Evolutionary conservation across 2,888 invertebrate genomes (phyloP).

Genomic region (Polietes domitor): DNA sequence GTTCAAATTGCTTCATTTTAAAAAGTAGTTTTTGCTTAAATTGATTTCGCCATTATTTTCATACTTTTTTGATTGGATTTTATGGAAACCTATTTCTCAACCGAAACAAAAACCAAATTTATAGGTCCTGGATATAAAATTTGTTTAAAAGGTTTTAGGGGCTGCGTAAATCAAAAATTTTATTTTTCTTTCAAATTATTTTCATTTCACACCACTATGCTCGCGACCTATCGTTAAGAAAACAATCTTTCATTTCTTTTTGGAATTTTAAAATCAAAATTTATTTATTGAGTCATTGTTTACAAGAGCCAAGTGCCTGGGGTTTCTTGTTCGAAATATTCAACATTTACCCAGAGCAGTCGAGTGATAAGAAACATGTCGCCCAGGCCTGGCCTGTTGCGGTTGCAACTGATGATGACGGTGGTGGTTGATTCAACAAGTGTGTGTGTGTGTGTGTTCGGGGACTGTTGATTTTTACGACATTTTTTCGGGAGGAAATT

Average conservation of each 20-base stretch:
- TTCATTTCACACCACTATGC: background rate
- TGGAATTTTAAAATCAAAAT: background rate
- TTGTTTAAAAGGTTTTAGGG: too few relatives aligned
- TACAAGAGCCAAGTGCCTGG: background rate
- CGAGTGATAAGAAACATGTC: background rate
- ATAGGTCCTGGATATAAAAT: too few relatives aligned
- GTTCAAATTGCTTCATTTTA: too few relatives aligned
- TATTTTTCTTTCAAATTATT: background rate
- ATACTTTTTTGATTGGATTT: too few relatives aligned
- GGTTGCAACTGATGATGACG: background rate
- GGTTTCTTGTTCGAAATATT: background rate
- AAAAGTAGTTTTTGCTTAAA: too few relatives aligned
- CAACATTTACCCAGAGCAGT: background rate
- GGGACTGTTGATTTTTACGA: background rate
- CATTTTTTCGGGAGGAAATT: background rate
- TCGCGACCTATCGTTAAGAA: too few relatives aligned
- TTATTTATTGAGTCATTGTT: background rate
- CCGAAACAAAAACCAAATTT: too few relatives aligned
- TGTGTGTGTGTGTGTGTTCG: background rate
- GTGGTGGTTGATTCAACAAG: constrained; percentile 1
- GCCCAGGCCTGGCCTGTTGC: background rate
- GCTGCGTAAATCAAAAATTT: too few relatives aligned
- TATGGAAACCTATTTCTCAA: too few relatives aligned
- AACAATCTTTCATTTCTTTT: background rate
- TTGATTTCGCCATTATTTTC: too few relatives aligned